A percentile compares a stretch with the other conserved stretches of the same genome.
Conservation (phyloP, 1,140 invertebrate species). For the Listronotus bonariensis region DNA sequence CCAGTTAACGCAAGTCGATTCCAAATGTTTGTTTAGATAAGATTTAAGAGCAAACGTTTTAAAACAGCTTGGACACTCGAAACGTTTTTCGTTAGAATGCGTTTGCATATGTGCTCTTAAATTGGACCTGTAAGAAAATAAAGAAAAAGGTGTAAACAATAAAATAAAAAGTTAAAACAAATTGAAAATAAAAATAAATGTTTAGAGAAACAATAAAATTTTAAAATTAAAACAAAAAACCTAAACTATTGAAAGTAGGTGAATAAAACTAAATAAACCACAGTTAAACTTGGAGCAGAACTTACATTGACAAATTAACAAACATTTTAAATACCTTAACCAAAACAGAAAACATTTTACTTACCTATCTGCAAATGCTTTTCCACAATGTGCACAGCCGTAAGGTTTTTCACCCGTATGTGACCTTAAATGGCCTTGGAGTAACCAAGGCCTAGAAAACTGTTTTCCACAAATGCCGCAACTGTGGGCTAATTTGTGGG, state of each 20-base stretch:
- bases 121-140: constrained; percentile 68
- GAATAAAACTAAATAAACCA: too few relatives aligned
- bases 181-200: too few relatives aligned
- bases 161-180: too few relatives aligned
- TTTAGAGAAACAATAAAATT: too few relatives aligned
- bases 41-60: constrained; percentile 96
- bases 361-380: constrained; percentile 92
- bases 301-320: too few relatives aligned
- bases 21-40: constrained; percentile 96
- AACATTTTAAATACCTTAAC: too few relatives aligned
- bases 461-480: constrained; percentile 94
- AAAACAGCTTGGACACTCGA: constrained; percentile 84
- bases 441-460: constrained; percentile 96
- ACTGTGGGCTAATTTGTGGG: constrained; percentile 87
- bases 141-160: not conserved
- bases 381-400: constrained; percentile 97
- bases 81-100: constrained; percentile 94
- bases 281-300: too few relatives aligned
- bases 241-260: too few relatives aligned
- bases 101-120: constrained; percentile 99
- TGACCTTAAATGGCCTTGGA: constrained; percentile 94
- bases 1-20: constrained; percentile 80
- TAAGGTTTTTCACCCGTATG: constrained; percentile 99
- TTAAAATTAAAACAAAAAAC: too few relatives aligned
- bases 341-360: not conserved